Evolutionary conservation across 2,797 vertebrate genomes (phyloP).

Genomic region (Scomberomorus guttatus): DNA sequence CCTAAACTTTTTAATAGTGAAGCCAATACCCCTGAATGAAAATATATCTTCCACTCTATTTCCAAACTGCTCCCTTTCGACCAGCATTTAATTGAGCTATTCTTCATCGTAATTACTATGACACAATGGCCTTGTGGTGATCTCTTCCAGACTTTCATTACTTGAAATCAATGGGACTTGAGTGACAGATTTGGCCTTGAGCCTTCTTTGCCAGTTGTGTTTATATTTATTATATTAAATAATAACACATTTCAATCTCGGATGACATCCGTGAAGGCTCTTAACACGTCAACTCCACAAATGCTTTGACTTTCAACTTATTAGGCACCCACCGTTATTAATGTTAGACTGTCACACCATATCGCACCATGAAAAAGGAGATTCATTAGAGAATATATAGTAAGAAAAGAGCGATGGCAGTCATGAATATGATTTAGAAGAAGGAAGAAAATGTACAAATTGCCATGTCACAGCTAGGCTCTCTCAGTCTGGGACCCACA

Average conservation of each 20-base stretch:
- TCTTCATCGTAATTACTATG: constrained; percentile 71
- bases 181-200: constrained; percentile 62
- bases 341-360: constrained; percentile 7
- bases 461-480: not conserved
- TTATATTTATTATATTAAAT: constrained; percentile 57
- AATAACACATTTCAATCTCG: constrained; percentile 44
- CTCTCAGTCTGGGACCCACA: not conserved
- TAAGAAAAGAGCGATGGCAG: not conserved
- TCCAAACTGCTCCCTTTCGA: constrained; percentile 39
- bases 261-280: constrained; percentile 31
- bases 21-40: constrained; percentile 21
- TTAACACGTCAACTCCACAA: constrained; percentile 28
- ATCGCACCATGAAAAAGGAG: constrained; percentile 22
- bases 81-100: constrained; percentile 68
- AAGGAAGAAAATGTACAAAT: not conserved
- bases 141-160: constrained; percentile 70
- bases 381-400: not conserved
- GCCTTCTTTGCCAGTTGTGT: constrained; percentile 37
- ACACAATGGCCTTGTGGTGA: constrained; percentile 62
- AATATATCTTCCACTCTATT: constrained; percentile 32
- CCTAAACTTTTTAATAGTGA: constrained; percentile 11
- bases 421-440: not conserved
- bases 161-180: constrained; percentile 66
- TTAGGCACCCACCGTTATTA: constrained; percentile 31
- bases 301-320: constrained; percentile 36